phyloP scores from a whole-genome alignment of 2,888 invertebrate genomes.

The Tenthredo amoena region DNA sequence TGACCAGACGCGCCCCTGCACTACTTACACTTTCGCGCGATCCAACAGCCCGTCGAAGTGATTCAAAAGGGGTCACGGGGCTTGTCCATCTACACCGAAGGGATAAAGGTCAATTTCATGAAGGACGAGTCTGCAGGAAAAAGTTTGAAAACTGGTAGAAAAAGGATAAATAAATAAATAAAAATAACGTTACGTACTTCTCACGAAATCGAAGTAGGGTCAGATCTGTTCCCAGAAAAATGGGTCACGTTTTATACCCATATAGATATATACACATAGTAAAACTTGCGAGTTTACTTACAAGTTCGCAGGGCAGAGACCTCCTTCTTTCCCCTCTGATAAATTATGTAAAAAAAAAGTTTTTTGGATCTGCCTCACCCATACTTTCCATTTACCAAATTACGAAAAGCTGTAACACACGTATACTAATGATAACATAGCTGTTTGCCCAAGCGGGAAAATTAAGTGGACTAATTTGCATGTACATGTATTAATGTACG shows the following conservation, averaged over 20 bases:
- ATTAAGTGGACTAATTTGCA: neutral
- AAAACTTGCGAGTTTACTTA: neutral
- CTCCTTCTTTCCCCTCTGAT: neutral
- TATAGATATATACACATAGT: neutral
- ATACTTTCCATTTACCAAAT: neutral
- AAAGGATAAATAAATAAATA: constrained; percentile 20
- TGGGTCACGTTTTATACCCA: neutral
- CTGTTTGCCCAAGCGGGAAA: neutral
- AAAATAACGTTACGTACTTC: constrained; percentile 12
- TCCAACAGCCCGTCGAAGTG: constrained; percentile 2
- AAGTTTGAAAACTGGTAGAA: neutral
- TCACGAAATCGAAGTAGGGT: constrained; percentile 14
- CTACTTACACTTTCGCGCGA: constrained; percentile 30
- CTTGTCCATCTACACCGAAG: constrained; percentile 8
- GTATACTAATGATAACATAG: neutral
- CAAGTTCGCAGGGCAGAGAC: neutral
- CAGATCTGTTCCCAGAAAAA: constrained; percentile 5
- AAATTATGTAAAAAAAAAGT: constrained; percentile 6
- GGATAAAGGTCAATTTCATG: constrained; percentile 32
- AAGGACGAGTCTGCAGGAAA: neutral
- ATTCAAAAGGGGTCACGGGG: constrained; percentile 21
- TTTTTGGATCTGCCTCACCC: neutral
- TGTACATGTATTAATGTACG: neutral
- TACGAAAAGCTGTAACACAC: neutral
- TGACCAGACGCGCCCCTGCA: constrained; percentile 37